Conservation (phyloP, 2,888 invertebrate species). For the Myopa testacea region DNA sequence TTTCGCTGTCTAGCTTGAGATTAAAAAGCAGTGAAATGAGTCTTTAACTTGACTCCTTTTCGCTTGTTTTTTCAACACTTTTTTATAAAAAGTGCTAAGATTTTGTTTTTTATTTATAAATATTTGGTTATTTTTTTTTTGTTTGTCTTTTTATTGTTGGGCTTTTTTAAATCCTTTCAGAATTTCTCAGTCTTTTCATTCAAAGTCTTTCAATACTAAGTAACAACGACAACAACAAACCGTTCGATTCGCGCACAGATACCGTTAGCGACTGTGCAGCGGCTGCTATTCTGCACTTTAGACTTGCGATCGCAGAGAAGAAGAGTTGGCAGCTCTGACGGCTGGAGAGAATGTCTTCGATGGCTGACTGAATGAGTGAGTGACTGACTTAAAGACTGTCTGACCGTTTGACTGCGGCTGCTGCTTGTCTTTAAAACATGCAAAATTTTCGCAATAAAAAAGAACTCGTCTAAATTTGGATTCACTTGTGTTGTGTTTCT, state of each 20-base stretch:
- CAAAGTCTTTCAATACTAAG: conserved; percentile 19
- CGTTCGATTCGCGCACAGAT: conserved; percentile 40
- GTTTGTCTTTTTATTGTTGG: conserved; percentile 19
- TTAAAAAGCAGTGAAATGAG: neutral
- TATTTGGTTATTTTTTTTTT: neutral
- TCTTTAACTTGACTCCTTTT: neutral
- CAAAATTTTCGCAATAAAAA: conserved; percentile 25
- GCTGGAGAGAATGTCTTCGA: conserved; percentile 20
- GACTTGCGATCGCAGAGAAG: neutral
- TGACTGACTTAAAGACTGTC: conserved; percentile 12
- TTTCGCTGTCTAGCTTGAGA: neutral
- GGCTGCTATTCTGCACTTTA: conserved; percentile 4
- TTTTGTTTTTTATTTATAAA: neutral
- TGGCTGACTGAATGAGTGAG: conserved; percentile 15
- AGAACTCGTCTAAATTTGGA: conserved; percentile 52
- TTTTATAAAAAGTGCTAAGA: neutral
- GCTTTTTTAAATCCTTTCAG: conserved; percentile 34
- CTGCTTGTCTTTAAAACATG: conserved; percentile 26
- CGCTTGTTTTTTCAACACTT: neutral
- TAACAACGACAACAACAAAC: conserved; percentile 17
- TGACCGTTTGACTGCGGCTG: conserved; percentile 30
- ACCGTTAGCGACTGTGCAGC: conserved; percentile 37
- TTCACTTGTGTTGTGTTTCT: conserved; percentile 54
- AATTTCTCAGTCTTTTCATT: conserved; percentile 46
- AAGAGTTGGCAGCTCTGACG: conserved; percentile 17